These are phyloP conservation scores for Serilophus lunatus DNA, from an alignment of 2,113 vertebrate species.

Conservation along the genomic window DNA sequence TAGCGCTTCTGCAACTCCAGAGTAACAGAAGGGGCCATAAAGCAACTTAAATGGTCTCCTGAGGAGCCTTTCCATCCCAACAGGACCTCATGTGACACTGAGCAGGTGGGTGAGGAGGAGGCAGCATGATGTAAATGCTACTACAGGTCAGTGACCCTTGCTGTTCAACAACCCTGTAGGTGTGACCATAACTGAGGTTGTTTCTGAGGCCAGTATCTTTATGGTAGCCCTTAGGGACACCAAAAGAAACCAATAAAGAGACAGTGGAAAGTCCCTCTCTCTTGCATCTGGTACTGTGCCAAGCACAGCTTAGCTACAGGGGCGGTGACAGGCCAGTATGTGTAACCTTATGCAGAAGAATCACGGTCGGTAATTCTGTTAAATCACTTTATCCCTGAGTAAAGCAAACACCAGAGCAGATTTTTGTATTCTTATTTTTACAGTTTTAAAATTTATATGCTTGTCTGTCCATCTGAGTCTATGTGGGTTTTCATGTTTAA, in stretches of 20 bases:
- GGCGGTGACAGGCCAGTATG: neutral
- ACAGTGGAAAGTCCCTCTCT: neutral
- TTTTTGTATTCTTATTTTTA: constrained; percentile 49
- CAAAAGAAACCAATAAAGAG: neutral
- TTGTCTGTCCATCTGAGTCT: constrained; percentile 46
- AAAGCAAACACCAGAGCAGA: constrained; percentile 40
- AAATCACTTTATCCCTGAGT: constrained; percentile 10
- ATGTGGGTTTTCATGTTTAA: constrained; percentile 39
- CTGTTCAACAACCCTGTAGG: neutral
- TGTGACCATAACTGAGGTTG: neutral
- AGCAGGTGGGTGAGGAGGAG: neutral
- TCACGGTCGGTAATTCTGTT: neutral
- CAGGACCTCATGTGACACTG: neutral
- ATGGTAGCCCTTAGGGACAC: neutral
- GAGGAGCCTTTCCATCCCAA: neutral
- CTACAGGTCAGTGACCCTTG: neutral
- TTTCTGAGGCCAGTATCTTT: neutral
- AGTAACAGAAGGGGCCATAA: neutral
- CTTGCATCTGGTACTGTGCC: neutral
- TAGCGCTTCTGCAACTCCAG: neutral
- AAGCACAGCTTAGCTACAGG: neutral
- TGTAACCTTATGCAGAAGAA: constrained; percentile 9
- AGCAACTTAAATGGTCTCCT: neutral
- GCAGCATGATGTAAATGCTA: neutral
- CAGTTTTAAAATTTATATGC: constrained; percentile 20